Evolutionary conservation across 1,140 invertebrate species (phyloP), one percentile per base, ranked within the genome.

Genomic region (Aphis gossypii): DNA sequence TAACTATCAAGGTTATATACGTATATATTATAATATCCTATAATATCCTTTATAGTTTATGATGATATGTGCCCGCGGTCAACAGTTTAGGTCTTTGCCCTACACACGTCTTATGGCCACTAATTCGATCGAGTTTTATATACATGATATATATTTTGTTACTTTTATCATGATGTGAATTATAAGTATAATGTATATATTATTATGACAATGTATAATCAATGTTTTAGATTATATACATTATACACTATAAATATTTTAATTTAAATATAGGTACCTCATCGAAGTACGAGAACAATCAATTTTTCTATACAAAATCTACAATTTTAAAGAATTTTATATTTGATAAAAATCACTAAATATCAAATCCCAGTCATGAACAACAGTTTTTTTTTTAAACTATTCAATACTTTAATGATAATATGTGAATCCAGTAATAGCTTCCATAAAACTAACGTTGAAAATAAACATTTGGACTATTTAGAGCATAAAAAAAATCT

Each of bases 41-140:
- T 38, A 20, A 35, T 35, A 83, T 84, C 83, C 41, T 84, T 41
- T 51, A 51, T 51, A 76, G 60, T 76, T 76, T 76, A 76, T 76
- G 60, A n/a, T 76, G 60, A 20, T 76, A 18, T 76, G n/a, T 76
- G 60, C 60, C 60, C 60, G 60, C 60, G n/a, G 60, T 76, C 30
- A 76, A n/a, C 60, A 76, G 60, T 76, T 76, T 76, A 76, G 60
- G 60, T 76, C 60, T 76, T 76, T 76, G 60, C n/a, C 60, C 60
- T 76, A 76, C 14, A n/a, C 60, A 76, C 60, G n/a, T 76, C n/a
- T 76, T n/a, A n/a, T 76, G n/a, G 30, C 60, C 30, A 76, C n/a
- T 76, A 76, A 76, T 76, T 76, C 60, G 60, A 68, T n/a, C 60
- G 5, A n/a, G 4, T 76, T 76, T n/a, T 76, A n/a, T 76, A 6